Conservation (phyloP, 2,797 vertebrate species). For the Gallinago nigripennis region DNA sequence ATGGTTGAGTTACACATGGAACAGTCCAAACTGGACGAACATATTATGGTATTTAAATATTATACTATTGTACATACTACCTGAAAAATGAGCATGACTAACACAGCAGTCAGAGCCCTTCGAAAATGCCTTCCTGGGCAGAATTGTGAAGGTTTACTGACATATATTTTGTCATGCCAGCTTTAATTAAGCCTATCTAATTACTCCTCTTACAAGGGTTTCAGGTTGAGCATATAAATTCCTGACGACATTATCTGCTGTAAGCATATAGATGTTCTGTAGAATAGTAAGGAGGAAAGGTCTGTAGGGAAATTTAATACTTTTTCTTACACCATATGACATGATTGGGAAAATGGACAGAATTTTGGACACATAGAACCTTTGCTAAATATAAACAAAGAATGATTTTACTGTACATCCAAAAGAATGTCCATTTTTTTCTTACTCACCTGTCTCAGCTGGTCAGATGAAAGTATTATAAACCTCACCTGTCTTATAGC, state of each 20-base stretch:
- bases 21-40: background rate
- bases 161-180: background rate
- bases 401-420: background rate
- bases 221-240: slow-evolving; percentile 14
- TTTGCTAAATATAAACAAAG: background rate
- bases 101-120: background rate
- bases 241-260: background rate
- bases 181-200: slow-evolving; percentile 56
- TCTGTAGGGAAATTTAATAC: background rate
- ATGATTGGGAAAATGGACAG: background rate
- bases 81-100: slow-evolving; percentile 24
- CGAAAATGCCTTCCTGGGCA: slow-evolving; percentile 22
- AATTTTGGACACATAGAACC: background rate
- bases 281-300: background rate
- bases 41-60: slow-evolving; percentile 24
- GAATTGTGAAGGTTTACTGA: background rate
- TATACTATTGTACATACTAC: background rate
- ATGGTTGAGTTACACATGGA: background rate
- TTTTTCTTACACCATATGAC: background rate
- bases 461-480: background rate
- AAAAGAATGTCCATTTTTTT: background rate
- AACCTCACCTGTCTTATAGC: background rate
- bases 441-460: background rate
- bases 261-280: background rate
- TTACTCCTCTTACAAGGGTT: slow-evolving; percentile 23